Evolutionary conservation across 2,888 invertebrate genomes (phyloP).

Genomic region (Vesta saturnalis): DNA sequence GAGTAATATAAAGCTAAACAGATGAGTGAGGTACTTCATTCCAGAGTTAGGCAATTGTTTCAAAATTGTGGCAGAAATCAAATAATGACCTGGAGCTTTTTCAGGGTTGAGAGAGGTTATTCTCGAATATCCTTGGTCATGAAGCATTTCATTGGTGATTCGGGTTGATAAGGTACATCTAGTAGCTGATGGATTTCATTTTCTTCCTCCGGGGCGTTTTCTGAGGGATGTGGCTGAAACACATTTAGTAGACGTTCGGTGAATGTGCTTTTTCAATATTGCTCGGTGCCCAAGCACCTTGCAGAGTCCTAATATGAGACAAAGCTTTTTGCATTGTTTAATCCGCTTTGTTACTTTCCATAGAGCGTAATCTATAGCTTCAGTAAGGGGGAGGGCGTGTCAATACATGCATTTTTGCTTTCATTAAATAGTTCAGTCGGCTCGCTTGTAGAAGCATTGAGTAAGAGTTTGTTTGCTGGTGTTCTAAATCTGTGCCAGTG

Average conservation of each 20-base stretch:
- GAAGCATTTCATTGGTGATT: slow-evolving; percentile 7
- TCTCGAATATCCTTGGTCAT: no score
- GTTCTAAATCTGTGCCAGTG: no score
- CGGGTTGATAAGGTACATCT: slow-evolving; percentile 7
- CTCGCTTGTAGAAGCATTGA: no score
- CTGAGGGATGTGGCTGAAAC: slow-evolving; percentile 6
- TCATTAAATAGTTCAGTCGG: no score
- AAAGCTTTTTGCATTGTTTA: background rate
- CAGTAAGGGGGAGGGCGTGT: background rate
- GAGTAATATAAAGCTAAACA: no score
- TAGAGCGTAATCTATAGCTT: no score
- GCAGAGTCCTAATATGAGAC: background rate
- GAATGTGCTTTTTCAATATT: no score
- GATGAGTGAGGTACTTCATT: slow-evolving; percentile 13
- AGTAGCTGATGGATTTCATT: background rate
- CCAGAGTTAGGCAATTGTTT: slow-evolving; percentile 7
- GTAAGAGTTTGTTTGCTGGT: no score
- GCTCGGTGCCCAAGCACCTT: no score
- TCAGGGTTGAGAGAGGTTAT: background rate
- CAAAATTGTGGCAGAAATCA: background rate
- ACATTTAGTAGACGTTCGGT: no score
- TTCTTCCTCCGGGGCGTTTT: slow-evolving; percentile 9
- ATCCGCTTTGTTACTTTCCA: background rate
- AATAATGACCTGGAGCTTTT: background rate
- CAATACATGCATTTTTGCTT: no score